Base-by-base conservation (phyloP, 1,140 invertebrate species). In the Pemphigus obesinymphae region DNA sequence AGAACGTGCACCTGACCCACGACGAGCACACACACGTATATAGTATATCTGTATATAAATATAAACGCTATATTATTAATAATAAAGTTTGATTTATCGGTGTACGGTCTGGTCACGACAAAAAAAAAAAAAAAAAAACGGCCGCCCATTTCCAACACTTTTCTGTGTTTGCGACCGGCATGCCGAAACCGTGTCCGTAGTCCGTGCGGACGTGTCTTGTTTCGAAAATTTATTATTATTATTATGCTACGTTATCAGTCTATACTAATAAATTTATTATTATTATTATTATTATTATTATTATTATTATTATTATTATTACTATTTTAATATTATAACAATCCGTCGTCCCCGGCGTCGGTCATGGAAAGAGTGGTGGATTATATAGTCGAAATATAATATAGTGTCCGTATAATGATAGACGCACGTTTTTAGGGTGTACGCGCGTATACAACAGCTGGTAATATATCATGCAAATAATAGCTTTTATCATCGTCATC, bases 61-160 rank as follows among this genome's bases (percentile, higher is more conserved):
- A 75, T n/a, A 53, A 53, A 53, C 48, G 48, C 15, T 40, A 31
- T 40, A 23, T 73, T 53, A 55, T 76, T 76, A 76, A 76, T 55
- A 55, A 55, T 10, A 23, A 76, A 55, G 31, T 76, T 76, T 76
- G 73, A 76, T 76, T 76, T 76, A 76, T 76, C 48, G 73, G 45
- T 20, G 3, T 43, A 31, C 40, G 37, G 29, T 34, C 20, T 13
- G 31, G 73, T 76, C 73, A 76, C 73, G 73, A 76, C 73, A 53
- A 40, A n/a, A n/a, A n/a, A n/a, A n/a, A n/a, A n/a, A n/a, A n/a
- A n/a, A n/a, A n/a, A n/a, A n/a, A n/a, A 31, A 53, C 37, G n/a
- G 73, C 73, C 73, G 73, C 73, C 73, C 31, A 76, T 76, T 76
- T 76, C 73, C 73, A 76, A 76, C 73, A 76, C 73, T 76, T 76